phyloP scores from a whole-genome alignment of 2,888 invertebrate species.

The Chamaedrilus cognettii region DNA sequence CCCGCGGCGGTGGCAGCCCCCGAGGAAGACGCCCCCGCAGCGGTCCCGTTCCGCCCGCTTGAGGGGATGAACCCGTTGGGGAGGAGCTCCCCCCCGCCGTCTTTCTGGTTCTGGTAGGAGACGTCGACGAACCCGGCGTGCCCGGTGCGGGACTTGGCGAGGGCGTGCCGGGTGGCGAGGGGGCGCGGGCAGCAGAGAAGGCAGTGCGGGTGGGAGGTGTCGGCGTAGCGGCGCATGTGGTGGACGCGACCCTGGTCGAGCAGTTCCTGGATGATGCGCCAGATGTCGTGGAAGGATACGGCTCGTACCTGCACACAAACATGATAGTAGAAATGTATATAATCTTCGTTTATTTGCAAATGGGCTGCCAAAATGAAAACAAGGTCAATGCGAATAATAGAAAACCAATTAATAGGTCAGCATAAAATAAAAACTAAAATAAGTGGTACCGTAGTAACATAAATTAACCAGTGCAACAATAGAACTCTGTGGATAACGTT shows the following conservation, averaged over 20 bases:
- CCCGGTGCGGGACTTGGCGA: slow-evolving; percentile 36
- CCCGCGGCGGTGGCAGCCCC: slow-evolving; percentile 15
- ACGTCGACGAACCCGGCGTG: slow-evolving; percentile 42
- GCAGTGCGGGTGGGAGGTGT: slow-evolving; percentile 34
- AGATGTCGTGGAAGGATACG: slow-evolving; percentile 39
- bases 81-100: neutral
- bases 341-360: no score
- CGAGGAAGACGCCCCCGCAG: neutral
- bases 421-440: no score
- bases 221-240: slow-evolving; percentile 35
- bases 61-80: slow-evolving; percentile 1
- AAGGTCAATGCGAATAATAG: no score
- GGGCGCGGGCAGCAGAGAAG: slow-evolving; percentile 39
- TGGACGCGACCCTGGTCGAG: slow-evolving; percentile 38
- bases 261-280: slow-evolving; percentile 37
- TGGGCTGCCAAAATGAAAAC: no score
- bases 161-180: slow-evolving; percentile 34
- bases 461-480: no score
- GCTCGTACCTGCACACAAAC: no score
- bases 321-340: no score
- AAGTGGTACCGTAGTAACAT: no score
- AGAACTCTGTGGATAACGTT: no score
- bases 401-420: no score
- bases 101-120: slow-evolving; percentile 31
- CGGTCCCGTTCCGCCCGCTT: neutral